These are phyloP conservation scores for Thamnaconus septentrionalis DNA, from an alignment of 2,113 vertebrate species.

Conservation along the genomic window DNA sequence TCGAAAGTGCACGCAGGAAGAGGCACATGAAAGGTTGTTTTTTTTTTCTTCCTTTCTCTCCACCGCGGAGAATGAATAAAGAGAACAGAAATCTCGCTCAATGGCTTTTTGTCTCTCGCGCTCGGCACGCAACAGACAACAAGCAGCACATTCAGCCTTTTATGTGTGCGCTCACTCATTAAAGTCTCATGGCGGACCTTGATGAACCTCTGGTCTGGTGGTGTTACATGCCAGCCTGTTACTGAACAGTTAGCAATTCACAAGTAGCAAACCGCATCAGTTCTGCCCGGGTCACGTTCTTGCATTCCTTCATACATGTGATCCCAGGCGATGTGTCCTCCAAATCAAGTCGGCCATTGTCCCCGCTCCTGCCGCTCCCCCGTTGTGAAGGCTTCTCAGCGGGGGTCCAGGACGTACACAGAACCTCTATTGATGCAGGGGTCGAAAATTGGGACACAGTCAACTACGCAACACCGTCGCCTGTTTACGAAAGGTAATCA, in stretches of 20 bases:
- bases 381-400: constrained; percentile 46
- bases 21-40: not conserved
- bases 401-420: constrained; percentile 54
- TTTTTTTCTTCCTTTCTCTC: no score
- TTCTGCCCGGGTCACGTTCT: constrained; percentile 61
- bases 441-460: constrained; percentile 48
- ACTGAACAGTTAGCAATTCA: constrained; percentile 44
- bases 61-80: not conserved
- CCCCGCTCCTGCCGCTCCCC: constrained; percentile 25
- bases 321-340: constrained; percentile 53
- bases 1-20: no score
- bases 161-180: not conserved
- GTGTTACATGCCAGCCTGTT: constrained; percentile 20
- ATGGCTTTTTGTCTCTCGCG: constrained; percentile 31
- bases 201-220: constrained; percentile 30
- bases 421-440: constrained; percentile 64
- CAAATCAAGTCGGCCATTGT: constrained; percentile 70
- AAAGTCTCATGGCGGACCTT: constrained; percentile 18
- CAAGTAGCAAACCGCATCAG: constrained; percentile 45
- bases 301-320: constrained; percentile 67
- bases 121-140: not conserved
- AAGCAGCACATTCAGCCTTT: constrained; percentile 24
- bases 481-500: constrained; percentile 40
- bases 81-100: constrained; percentile 10
- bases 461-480: constrained; percentile 58